phyloP scores from a whole-genome alignment of 2,888 invertebrate species.

The Nephrotoma flavescens region DNA sequence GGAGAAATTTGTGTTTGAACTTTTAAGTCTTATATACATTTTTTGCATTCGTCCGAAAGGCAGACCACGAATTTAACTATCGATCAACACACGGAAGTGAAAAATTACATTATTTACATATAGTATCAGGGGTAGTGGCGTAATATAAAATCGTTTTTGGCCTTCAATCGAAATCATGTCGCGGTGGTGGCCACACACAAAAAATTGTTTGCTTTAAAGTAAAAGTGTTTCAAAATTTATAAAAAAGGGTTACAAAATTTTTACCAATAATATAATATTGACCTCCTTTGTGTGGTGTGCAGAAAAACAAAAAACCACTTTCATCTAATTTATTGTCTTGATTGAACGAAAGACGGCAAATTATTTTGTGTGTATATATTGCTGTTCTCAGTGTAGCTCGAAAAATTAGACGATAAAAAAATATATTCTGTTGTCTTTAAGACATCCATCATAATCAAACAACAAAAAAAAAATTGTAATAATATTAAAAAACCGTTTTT shows the following conservation, averaged over 20 bases:
- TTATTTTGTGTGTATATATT: neutral
- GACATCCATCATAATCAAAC: neutral
- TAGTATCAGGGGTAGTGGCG: neutral
- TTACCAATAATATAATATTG: neutral
- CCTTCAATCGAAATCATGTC: neutral
- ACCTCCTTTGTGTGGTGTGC: neutral
- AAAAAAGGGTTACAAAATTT: neutral
- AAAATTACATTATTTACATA: neutral
- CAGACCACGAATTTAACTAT: neutral
- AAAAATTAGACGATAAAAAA: neutral
- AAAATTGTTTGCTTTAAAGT: neutral
- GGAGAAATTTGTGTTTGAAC: neutral
- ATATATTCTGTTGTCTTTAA: neutral
- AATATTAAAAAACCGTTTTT: neutral
- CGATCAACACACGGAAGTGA: neutral
- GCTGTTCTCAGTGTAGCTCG: neutral
- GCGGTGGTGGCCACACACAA: neutral
- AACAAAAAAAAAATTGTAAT: neutral
- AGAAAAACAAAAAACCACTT: neutral
- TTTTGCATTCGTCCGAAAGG: neutral
- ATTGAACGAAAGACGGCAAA: neutral
- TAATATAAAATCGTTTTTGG: neutral
- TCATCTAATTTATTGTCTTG: neutral
- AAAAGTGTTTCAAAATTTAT: neutral
- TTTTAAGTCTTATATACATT: neutral